These are phyloP conservation scores for Bambusicola thoracicus DNA, from an alignment of 2,113 vertebrate species.

Conservation along the genomic window DNA sequence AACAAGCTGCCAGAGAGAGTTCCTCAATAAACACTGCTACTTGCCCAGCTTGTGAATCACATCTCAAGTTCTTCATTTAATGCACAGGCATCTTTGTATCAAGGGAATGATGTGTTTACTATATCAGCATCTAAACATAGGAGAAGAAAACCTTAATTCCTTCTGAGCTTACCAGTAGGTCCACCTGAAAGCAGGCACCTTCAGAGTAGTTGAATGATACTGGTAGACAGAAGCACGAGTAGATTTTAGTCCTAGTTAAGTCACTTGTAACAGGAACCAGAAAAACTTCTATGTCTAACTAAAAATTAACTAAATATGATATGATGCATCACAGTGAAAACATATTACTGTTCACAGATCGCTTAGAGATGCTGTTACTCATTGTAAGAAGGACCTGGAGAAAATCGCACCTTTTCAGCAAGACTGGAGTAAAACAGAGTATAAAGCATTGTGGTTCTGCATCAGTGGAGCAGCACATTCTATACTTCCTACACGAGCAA, in stretches of 20 bases:
- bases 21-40: not conserved
- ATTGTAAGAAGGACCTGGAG: not conserved
- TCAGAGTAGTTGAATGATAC: not conserved
- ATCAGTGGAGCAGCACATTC: not conserved
- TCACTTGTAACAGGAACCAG: not conserved
- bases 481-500: not conserved
- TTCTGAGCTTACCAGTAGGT: not conserved
- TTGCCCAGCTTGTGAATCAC: not conserved
- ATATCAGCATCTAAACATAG: not conserved
- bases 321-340: not conserved
- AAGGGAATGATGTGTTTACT: not conserved
- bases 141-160: not conserved
- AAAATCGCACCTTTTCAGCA: not conserved
- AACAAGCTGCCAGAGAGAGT: not conserved
- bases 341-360: not conserved
- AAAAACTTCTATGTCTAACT: not conserved
- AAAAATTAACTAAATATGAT: not conserved
- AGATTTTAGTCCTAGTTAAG: slow-evolving; percentile 3
- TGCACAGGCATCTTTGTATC: not conserved
- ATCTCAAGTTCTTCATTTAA: not conserved
- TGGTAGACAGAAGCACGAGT: not conserved
- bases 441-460: not conserved
- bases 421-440: not conserved
- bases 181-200: not conserved
- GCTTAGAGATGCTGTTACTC: not conserved